phyloP scores from a whole-genome alignment of 2,888 invertebrate species.

The Plagodis pulveraria region DNA sequence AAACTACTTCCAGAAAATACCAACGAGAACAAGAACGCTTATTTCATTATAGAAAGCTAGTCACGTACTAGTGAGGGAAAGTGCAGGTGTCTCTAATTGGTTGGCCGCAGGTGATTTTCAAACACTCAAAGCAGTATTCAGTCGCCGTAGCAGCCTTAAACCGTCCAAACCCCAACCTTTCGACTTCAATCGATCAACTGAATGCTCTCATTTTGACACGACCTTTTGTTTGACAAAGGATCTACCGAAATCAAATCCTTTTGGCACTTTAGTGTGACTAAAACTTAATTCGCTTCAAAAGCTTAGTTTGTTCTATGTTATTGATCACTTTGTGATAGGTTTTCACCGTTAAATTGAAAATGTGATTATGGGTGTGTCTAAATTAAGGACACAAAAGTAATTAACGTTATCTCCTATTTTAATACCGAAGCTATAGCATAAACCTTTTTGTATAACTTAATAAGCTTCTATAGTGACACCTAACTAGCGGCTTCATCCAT shows the following conservation, averaged over 20 bases:
- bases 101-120: slow-evolving; percentile 26
- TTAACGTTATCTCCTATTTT: too few species aligned
- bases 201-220: slow-evolving; percentile 22
- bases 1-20: slow-evolving; percentile 11
- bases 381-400: too few species aligned
- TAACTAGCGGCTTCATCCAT: too few species aligned
- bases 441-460: too few species aligned
- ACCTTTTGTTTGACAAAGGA: slow-evolving; percentile 19
- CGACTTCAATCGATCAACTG: slow-evolving; percentile 29
- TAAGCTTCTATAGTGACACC: too few species aligned
- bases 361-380: too few species aligned
- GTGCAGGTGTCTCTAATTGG: slow-evolving; percentile 38
- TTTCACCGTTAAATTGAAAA: too few species aligned
- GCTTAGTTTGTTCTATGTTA: not conserved
- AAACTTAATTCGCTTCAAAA: not conserved
- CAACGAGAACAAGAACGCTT: not conserved
- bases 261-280: slow-evolving; percentile 13
- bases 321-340: too few species aligned
- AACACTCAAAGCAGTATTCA: slow-evolving; percentile 29
- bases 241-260: slow-evolving; percentile 19
- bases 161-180: slow-evolving; percentile 31
- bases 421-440: too few species aligned
- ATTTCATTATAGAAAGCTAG: slow-evolving; percentile 8
- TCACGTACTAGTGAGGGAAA: slow-evolving; percentile 25
- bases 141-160: slow-evolving; percentile 26